phyloP scores from a whole-genome alignment of 1,140 invertebrate genomes.

The Wiebesia pumilae region DNA sequence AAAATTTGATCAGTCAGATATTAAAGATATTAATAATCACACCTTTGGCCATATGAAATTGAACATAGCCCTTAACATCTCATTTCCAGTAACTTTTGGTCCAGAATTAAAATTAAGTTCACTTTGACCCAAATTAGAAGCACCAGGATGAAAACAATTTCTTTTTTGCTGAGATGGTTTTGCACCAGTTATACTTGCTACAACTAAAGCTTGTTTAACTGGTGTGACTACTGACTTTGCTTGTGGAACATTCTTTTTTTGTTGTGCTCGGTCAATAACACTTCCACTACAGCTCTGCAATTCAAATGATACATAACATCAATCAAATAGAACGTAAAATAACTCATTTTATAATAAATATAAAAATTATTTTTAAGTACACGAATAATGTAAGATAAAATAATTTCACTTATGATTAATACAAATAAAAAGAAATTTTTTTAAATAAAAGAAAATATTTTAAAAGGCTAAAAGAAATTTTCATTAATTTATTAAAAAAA shows the following conservation, averaged over 20 bases:
- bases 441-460: neutral
- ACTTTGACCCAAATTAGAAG: constrained; percentile 81
- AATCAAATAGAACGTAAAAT: too few relatives aligned
- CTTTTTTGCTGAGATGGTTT: constrained; percentile 80
- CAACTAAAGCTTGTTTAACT: constrained; percentile 62
- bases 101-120: constrained; percentile 77
- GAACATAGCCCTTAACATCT: constrained; percentile 93
- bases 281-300: constrained; percentile 70
- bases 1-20: constrained; percentile 7
- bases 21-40: constrained; percentile 48
- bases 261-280: constrained; percentile 69
- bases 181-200: constrained; percentile 67
- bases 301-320: constrained; percentile 24
- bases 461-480: constrained; percentile 8
- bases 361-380: neutral
- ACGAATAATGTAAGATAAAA: neutral
- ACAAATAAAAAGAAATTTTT: neutral
- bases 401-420: neutral
- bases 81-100: constrained; percentile 79
- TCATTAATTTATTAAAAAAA: constrained; percentile 1
- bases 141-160: constrained; percentile 93
- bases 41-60: constrained; percentile 97
- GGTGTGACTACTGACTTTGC: constrained; percentile 67
- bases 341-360: neutral
- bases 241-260: constrained; percentile 69